Base-by-base conservation (phyloP, 2,888 invertebrate genomes). In the Dryococelus australis region DNA sequence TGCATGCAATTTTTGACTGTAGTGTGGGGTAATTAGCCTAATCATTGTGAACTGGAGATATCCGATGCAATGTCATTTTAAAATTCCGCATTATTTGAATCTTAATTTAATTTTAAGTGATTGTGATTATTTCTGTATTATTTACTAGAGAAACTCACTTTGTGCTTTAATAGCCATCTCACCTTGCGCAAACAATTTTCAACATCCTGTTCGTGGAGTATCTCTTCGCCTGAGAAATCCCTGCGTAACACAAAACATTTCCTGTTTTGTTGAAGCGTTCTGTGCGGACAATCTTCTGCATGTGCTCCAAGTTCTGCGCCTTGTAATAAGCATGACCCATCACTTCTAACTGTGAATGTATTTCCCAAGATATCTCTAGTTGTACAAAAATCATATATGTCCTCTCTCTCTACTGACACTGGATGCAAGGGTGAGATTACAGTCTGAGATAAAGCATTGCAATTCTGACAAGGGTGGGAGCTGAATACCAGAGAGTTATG, bases 211-310 rank as follows among this genome's bases (percentile, higher is more conserved):
- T 65, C 65, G 16, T 65, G 65, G 3, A 65, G n/a, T 65, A 65
- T 65, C n/a, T 65, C 65, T 65, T 65, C 65, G 6, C 65, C 65
- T 24, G 65, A 65, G n/a, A 16, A 65, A 24, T 65, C 65, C 16
- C 65, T 65, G n/a, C n/a, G 65, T n/a, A 65, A n/a, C 65, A 65
- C 65, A 8, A 65, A 65, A 65, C 65, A 65, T 65, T 65, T 65
- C n/a, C 65, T 65, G n/a, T 65, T 65, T 65, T 65, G 65, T 65
- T 20, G 20, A 65, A 65, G 16, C 8, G 8, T 24, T 65, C 65
- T 24, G 16, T 65, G 65, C 2, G n/a, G n/a, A 65, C 65, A 65
- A 16, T n/a, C 8, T n/a, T 65, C 65, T 65, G 20, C 8, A 65
- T 65, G 10, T n/a, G 65, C 2, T 65, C 8, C n/a, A 16, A 65